Percentiles rank a stretch among this genome's conserved stretches.
phyloP scores from a whole-genome alignment of 1,140 invertebrate species.

The Limonius californicus region DNA sequence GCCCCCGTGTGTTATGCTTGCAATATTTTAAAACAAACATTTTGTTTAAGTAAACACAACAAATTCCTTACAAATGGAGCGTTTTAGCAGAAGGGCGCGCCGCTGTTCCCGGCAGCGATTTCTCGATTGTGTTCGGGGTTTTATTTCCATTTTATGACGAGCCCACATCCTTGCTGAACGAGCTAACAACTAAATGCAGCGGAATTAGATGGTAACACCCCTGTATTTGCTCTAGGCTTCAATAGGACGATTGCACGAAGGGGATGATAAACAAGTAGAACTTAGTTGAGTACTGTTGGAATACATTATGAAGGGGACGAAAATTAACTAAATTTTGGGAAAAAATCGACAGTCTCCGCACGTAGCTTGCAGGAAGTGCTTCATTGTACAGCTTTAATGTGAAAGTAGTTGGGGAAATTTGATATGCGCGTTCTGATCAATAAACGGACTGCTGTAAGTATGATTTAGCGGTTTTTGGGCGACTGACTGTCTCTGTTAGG shows the following conservation, averaged over 20 bases:
- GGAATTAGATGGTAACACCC: conserved; percentile 8
- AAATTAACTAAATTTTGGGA: conserved; percentile 14
- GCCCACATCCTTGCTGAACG: too few relatives aligned
- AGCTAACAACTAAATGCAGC: neutral
- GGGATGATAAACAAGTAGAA: conserved; percentile 10
- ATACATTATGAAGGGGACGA: conserved; percentile 14
- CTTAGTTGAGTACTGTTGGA: conserved; percentile 11
- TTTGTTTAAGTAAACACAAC: conserved; percentile 9
- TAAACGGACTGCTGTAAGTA: neutral
- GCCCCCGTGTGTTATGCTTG: conserved; percentile 19
- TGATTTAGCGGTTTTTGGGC: too few relatives aligned
- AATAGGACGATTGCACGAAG: conserved; percentile 7
- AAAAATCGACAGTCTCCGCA: neutral
- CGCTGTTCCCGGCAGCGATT: too few relatives aligned
- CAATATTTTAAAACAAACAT: conserved; percentile 24
- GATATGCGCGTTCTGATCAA: neutral
- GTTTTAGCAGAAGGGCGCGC: too few relatives aligned
- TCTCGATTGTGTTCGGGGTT: too few relatives aligned
- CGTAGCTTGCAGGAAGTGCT: conserved; percentile 2
- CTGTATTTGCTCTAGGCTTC: conserved; percentile 6
- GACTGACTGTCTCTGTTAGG: too few relatives aligned
- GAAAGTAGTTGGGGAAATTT: conserved; percentile 1
- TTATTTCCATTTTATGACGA: too few relatives aligned
- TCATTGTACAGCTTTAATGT: neutral
- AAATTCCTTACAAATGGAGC: too few relatives aligned